Conservation (phyloP, 2,888 invertebrate genomes). For the Heteromyza rotundicornis region DNA sequence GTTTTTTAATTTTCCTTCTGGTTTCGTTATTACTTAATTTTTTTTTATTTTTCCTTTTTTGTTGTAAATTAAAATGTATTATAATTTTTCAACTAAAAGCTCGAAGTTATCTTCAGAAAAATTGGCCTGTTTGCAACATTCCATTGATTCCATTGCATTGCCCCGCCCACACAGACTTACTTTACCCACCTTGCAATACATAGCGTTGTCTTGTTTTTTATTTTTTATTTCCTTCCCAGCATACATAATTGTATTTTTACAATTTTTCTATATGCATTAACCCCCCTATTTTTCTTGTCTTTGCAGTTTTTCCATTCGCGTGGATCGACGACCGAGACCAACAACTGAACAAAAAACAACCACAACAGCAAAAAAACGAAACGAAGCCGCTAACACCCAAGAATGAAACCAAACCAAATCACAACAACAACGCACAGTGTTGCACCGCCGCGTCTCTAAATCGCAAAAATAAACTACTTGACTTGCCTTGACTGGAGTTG, state of each 20-base stretch:
- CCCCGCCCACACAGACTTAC: too few species aligned
- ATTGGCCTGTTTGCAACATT: too few species aligned
- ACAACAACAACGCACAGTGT: neutral
- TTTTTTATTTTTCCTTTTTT: too few species aligned
- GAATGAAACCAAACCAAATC: neutral
- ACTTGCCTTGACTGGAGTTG: neutral
- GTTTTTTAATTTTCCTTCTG: neutral
- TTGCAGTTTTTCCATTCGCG: constrained; percentile 32
- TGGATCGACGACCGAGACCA: constrained; percentile 31
- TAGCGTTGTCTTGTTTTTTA: too few species aligned
- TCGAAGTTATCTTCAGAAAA: too few species aligned
- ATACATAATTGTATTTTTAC: constrained; percentile 4
- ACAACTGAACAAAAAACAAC: too few species aligned
- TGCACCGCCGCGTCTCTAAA: too few species aligned
- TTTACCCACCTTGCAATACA: neutral
- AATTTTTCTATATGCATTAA: neutral
- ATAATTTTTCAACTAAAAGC: too few species aligned
- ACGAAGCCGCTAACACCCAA: neutral
- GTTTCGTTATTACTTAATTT: neutral
- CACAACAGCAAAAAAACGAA: neutral
- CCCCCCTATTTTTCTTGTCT: constrained; percentile 28
- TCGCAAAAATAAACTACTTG: neutral
- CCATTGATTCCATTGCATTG: too few species aligned
- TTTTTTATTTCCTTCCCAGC: too few species aligned
- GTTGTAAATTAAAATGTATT: too few species aligned